These are phyloP conservation scores for Aldabrachelys gigantea DNA, from an alignment of 2,113 vertebrate genomes.

Conservation along the genomic window DNA sequence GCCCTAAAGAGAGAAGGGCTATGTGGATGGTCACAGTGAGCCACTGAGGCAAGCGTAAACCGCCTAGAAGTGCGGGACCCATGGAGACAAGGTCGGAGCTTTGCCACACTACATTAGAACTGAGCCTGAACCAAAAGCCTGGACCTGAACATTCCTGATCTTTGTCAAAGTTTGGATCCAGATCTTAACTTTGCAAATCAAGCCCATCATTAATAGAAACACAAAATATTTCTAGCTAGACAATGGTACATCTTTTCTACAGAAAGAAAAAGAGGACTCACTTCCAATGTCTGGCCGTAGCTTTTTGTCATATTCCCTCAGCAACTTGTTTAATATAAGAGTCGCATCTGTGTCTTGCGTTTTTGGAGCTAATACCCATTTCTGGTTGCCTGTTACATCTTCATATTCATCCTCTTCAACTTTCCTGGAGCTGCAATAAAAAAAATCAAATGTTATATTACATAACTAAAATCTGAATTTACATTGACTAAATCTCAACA, in stretches of 20 bases:
- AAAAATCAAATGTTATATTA: conserved; percentile 2
- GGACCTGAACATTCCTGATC: background rate
- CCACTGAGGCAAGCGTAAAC: too few species aligned
- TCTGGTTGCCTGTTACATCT: conserved; percentile 89
- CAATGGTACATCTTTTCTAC: background rate
- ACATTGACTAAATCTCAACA: background rate
- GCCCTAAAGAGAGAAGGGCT: too few species aligned
- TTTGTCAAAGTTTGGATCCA: background rate
- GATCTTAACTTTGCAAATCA: background rate
- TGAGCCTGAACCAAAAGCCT: background rate
- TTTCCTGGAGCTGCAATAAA: conserved; percentile 80
- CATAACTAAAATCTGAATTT: background rate
- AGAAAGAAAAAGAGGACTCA: conserved; percentile 74
- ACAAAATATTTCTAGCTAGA: background rate
- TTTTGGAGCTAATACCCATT: conserved; percentile 89
- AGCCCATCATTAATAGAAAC: background rate
- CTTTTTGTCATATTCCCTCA: conserved; percentile 95
- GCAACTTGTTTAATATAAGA: conserved; percentile 91
- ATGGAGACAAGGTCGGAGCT: too few species aligned
- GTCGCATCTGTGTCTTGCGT: conserved; percentile 91
- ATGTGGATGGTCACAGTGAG: too few species aligned
- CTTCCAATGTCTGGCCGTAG: conserved; percentile 95
- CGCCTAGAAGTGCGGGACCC: too few species aligned
- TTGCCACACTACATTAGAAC: background rate
- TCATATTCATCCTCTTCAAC: conserved; percentile 90